These are phyloP conservation scores for Aphodius sticticus DNA, from an alignment of 2,888 invertebrate genomes.

Conservation along the genomic window DNA sequence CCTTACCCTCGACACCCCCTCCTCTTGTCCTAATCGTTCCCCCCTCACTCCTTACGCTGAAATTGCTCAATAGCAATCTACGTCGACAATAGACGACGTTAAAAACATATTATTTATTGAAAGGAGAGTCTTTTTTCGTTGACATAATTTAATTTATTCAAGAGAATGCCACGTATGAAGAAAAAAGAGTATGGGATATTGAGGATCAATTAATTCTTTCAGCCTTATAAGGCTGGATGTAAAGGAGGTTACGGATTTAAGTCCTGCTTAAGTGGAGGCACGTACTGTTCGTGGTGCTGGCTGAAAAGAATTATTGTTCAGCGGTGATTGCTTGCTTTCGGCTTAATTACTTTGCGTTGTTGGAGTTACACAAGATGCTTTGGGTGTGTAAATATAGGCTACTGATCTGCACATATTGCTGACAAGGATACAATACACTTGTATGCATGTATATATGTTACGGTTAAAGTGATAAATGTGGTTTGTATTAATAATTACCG, in stretches of 20 bases:
- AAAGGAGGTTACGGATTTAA: conserved; percentile 6
- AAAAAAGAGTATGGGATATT: neutral
- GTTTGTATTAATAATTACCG: no score
- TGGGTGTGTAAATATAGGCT: neutral
- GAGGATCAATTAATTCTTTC: conserved; percentile 13
- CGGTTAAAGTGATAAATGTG: no score
- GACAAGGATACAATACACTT: no score
- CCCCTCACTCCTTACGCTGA: conserved; percentile 23
- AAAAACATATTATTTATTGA: conserved; percentile 30
- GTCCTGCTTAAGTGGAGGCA: conserved; percentile 12
- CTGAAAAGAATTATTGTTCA: conserved; percentile 14
- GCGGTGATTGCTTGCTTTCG: conserved; percentile 10
- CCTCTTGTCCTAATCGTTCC: conserved; percentile 26
- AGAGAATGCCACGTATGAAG: conserved; percentile 19
- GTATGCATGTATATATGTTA: no score
- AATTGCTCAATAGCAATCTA: conserved; percentile 31
- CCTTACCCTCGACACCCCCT: conserved; percentile 30
- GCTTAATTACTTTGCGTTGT: conserved; percentile 17
- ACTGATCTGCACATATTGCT: no score
- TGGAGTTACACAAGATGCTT: conserved; percentile 8
- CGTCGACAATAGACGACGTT: conserved; percentile 21
- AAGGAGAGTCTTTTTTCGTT: conserved; percentile 20
- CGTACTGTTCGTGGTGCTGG: neutral
- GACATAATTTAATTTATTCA: conserved; percentile 30
- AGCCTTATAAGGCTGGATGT: neutral